phyloP scores from a whole-genome alignment of 2,888 invertebrate genomes.

The Thecocarcelia acutangulata region DNA sequence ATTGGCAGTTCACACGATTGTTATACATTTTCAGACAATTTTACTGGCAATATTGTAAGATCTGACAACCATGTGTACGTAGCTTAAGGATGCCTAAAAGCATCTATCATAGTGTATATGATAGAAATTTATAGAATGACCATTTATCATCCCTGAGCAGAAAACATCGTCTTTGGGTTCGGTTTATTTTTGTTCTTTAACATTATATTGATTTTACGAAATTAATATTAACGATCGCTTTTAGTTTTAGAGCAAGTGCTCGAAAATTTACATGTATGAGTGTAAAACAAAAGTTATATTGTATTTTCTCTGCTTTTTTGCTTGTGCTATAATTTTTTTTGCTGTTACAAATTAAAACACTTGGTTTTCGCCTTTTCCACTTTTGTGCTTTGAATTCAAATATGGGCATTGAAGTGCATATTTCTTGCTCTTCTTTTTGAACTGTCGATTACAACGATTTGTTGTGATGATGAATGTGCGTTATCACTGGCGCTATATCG shows the following conservation, averaged over 20 bases:
- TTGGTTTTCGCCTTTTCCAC: constrained; percentile 12
- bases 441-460: background rate
- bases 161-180: background rate
- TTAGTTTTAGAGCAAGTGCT: constrained; percentile 5
- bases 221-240: background rate
- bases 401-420: constrained; percentile 57
- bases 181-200: constrained; percentile 2
- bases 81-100: too few species aligned
- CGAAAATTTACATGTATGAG: background rate
- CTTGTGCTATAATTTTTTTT: constrained; percentile 42
- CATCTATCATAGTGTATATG: too few species aligned
- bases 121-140: too few species aligned
- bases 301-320: background rate
- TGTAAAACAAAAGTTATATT: background rate
- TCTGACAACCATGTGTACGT: too few species aligned
- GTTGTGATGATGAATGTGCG: constrained; percentile 18
- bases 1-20: too few species aligned
- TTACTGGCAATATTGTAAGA: too few species aligned
- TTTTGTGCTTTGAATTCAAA: constrained; percentile 75
- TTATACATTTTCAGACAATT: too few species aligned
- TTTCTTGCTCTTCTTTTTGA: constrained; percentile 1
- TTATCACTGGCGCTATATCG: constrained; percentile 70
- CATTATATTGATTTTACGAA: constrained; percentile 18
- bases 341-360: constrained; percentile 34
- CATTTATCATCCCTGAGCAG: too few species aligned